These are phyloP conservation scores for Brotogeris chrysoptera DNA, from an alignment of 2,797 vertebrate genomes.

Conservation along the genomic window DNA sequence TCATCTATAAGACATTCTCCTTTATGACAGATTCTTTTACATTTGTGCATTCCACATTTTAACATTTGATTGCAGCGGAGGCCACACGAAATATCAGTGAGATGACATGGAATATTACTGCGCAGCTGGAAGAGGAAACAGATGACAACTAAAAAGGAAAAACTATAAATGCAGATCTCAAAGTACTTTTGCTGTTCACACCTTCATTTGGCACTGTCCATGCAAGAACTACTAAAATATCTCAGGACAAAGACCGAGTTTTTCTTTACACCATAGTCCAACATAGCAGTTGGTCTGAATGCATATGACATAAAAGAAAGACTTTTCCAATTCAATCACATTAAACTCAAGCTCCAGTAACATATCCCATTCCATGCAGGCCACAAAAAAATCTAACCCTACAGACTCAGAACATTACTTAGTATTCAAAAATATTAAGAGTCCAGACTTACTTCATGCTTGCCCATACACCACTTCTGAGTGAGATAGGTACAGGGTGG, in stretches of 20 bases:
- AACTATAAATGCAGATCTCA: background rate
- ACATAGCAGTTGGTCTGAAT: background rate
- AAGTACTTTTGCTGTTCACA: background rate
- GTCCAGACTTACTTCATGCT: constrained; percentile 90
- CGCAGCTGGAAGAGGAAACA: constrained; percentile 82
- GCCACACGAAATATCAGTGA: constrained; percentile 96
- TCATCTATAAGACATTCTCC: constrained; percentile 88
- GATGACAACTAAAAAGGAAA: background rate
- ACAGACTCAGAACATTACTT: background rate
- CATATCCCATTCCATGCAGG: background rate
- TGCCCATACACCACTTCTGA: constrained; percentile 99
- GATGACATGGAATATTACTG: constrained; percentile 96
- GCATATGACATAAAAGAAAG: background rate
- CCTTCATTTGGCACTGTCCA: background rate
- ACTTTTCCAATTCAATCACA: background rate
- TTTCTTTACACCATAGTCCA: background rate
- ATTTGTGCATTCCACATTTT: constrained; percentile 90
- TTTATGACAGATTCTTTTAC: constrained; percentile 93
- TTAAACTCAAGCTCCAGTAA: background rate
- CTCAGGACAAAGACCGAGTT: background rate
- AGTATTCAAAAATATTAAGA: background rate
- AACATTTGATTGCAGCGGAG: constrained; percentile 87
- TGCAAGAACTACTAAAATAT: background rate
- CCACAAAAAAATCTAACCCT: background rate
- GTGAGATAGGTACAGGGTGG: constrained; percentile 97